Percentiles rank a stretch among this genome's conserved stretches.
These are phyloP conservation scores for Halcyon senegalensis DNA, from an alignment of 2,113 vertebrate genomes.

Conservation along the genomic window DNA sequence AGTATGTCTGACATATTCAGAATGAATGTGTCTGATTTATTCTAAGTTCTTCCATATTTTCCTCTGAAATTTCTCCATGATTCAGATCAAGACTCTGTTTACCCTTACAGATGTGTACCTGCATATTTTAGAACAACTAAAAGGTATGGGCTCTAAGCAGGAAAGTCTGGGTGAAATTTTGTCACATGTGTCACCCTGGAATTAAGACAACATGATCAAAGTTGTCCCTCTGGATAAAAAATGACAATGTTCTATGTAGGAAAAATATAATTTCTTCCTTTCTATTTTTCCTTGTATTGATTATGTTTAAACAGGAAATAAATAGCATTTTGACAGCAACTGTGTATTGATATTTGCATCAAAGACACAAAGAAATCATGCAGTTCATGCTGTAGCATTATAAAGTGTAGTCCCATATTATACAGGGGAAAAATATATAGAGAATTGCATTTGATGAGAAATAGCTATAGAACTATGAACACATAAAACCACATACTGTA, in stretches of 20 bases:
- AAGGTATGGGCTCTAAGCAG: fast-evolving
- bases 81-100: not conserved
- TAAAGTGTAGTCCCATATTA: not conserved
- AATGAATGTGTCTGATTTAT: not conserved
- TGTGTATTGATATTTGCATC: not conserved
- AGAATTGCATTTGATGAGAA: not conserved
- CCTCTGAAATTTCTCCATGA: not conserved
- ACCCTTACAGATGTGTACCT: not conserved
- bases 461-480: not conserved
- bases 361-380: not conserved
- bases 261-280: not conserved
- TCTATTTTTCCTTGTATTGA: not conserved
- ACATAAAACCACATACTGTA: not conserved
- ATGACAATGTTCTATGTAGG: not conserved
- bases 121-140: not conserved
- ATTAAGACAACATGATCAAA: not conserved
- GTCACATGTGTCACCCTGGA: not conserved
- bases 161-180: not conserved
- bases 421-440: not conserved
- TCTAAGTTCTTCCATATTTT: not conserved
- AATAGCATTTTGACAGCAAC: not conserved
- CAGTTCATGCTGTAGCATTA: not conserved
- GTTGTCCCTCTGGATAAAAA: not conserved
- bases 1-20: not conserved
- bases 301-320: not conserved